Percentiles rank a stretch among this genome's conserved stretches.
phyloP scores from a whole-genome alignment of 2,888 invertebrate species.

The Drosophila monieri region DNA sequence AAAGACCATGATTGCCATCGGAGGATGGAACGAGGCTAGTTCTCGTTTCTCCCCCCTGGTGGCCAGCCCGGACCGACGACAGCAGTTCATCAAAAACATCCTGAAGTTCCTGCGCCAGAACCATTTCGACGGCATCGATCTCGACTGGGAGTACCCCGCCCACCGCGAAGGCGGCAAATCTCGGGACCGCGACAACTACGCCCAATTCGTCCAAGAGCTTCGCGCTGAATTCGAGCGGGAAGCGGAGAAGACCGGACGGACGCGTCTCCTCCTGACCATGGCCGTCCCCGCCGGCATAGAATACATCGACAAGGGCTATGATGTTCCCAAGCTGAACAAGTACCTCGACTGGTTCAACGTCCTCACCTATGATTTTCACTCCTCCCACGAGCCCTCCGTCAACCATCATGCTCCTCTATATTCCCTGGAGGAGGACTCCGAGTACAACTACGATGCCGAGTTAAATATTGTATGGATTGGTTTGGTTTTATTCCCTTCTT shows the following conservation, averaged over 20 bases:
- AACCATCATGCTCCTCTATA: slow-evolving; percentile 96
- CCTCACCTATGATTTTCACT: slow-evolving; percentile 96
- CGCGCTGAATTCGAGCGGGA: slow-evolving; percentile 95
- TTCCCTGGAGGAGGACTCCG: slow-evolving; percentile 90
- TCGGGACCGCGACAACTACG: slow-evolving; percentile 94
- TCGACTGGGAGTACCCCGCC: slow-evolving; percentile 91
- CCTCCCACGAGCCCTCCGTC: slow-evolving; percentile 94
- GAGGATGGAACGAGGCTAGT: slow-evolving; percentile 97
- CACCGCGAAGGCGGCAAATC: slow-evolving; percentile 88
- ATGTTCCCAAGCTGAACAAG: slow-evolving; percentile 93
- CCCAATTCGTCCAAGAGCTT: slow-evolving; percentile 93
- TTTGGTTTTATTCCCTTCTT: background rate
- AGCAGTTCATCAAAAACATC: slow-evolving; percentile 92
- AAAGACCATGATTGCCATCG: slow-evolving; percentile 95
- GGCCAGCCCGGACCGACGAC: slow-evolving; percentile 89
- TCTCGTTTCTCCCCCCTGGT: slow-evolving; percentile 94
- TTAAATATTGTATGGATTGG: slow-evolving; percentile 91
- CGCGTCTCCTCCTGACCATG: slow-evolving; percentile 93
- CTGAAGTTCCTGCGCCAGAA: slow-evolving; percentile 95
- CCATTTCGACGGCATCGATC: slow-evolving; percentile 96
- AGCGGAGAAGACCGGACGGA: slow-evolving; percentile 91
- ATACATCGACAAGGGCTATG: slow-evolving; percentile 96
- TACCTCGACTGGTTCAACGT: slow-evolving; percentile 97
- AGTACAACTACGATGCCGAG: slow-evolving; percentile 94
- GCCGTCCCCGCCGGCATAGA: slow-evolving; percentile 97